Percentiles rank a stretch among this genome's conserved stretches.
These are phyloP conservation scores for Lordiphosa collinella DNA, from an alignment of 1,140 invertebrate species.

Conservation along the genomic window DNA sequence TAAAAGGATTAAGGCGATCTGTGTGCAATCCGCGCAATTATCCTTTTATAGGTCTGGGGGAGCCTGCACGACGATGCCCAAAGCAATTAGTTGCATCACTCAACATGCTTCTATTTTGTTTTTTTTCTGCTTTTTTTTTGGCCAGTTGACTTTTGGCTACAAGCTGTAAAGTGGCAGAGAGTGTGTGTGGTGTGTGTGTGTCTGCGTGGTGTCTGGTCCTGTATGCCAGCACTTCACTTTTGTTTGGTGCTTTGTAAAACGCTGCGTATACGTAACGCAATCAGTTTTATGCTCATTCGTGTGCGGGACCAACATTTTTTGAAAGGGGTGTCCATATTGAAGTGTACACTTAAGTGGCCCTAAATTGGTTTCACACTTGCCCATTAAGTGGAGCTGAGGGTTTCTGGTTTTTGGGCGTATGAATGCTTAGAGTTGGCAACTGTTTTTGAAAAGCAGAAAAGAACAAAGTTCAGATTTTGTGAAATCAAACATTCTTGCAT, in stretches of 20 bases:
- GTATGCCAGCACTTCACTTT: slow-evolving; percentile 33
- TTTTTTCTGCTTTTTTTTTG: slow-evolving; percentile 35
- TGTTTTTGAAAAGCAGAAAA: too few relatives aligned
- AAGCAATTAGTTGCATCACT: slow-evolving; percentile 76
- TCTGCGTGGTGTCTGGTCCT: too few relatives aligned
- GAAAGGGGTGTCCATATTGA: slow-evolving; percentile 46
- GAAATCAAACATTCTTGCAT: too few relatives aligned
- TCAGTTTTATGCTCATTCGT: slow-evolving; percentile 52
- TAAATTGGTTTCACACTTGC: slow-evolving; percentile 72
- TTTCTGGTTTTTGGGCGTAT: slow-evolving; percentile 14
- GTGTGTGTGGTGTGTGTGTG: slow-evolving; percentile 8
- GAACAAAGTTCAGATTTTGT: too few relatives aligned
- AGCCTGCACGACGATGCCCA: slow-evolving; percentile 27
- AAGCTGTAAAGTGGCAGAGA: slow-evolving; percentile 31
- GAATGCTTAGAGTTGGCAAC: slow-evolving; percentile 32
- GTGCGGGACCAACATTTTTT: slow-evolving; percentile 2
- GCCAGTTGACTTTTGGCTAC: slow-evolving; percentile 71
- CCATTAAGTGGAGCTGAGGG: slow-evolving; percentile 50
- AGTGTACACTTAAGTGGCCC: slow-evolving; percentile 72
- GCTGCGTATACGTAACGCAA: slow-evolving; percentile 67
- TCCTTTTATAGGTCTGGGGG: slow-evolving; percentile 63
- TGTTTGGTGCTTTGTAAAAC: slow-evolving; percentile 49
- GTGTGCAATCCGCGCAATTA: slow-evolving; percentile 76
- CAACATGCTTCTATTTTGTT: slow-evolving; percentile 40
- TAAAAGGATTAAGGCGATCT: slow-evolving; percentile 78